These are phyloP conservation scores for Aptenodytes patagonicus DNA, from an alignment of 2,113 vertebrate genomes.

Conservation along the genomic window DNA sequence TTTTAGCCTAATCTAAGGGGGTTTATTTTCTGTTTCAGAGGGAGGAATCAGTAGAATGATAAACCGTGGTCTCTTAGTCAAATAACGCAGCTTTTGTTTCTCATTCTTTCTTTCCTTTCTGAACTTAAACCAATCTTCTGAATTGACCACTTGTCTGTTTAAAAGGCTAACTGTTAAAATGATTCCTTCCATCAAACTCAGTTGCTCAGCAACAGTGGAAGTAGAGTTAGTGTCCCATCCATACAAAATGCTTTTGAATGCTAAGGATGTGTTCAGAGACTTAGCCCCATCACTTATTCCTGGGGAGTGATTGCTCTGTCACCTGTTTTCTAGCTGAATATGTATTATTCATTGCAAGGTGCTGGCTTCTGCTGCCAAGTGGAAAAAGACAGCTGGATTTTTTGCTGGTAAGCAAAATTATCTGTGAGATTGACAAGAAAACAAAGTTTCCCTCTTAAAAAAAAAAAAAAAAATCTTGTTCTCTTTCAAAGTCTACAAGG, in stretches of 20 bases:
- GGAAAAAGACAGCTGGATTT: background rate
- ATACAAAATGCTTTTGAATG: background rate
- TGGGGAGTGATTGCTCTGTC: background rate
- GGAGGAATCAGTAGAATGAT: background rate
- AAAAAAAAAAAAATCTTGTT: background rate
- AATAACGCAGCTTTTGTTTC: slow-evolving; percentile 36
- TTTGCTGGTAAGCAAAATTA: background rate
- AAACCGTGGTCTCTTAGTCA: background rate
- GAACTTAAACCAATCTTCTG: background rate
- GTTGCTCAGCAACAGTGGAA: slow-evolving; percentile 44
- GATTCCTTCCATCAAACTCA: background rate
- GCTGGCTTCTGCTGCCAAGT: background rate
- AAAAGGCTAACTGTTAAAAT: background rate
- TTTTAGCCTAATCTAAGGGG: background rate
- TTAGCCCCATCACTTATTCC: background rate
- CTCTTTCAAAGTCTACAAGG: background rate
- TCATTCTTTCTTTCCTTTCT: background rate
- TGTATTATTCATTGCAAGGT: background rate
- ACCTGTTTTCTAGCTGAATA: background rate
- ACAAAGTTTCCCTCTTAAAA: background rate
- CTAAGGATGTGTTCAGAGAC: background rate
- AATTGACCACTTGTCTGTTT: slow-evolving; percentile 22
- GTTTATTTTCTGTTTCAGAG: background rate
- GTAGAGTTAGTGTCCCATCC: background rate
- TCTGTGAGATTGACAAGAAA: background rate